Conservation (phyloP, 1,140 invertebrate species). For the Lucilia cuprina region DNA sequence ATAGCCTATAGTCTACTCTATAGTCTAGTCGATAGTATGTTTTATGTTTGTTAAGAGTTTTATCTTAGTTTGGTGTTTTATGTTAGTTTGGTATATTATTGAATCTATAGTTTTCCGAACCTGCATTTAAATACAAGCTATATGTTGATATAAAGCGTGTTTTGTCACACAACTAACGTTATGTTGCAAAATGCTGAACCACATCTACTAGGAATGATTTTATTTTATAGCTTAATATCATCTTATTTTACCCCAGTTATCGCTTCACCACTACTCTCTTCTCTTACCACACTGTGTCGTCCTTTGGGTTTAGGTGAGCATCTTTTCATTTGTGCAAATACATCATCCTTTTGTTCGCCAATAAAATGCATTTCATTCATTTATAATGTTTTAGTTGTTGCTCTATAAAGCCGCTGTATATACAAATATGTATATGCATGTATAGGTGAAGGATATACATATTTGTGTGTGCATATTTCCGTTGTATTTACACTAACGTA, state of each 20-base stretch:
- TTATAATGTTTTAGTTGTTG: neutral
- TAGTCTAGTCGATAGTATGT: no score
- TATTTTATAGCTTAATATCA: neutral
- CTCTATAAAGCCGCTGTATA: no score
- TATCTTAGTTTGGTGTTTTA: no score
- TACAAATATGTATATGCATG: neutral
- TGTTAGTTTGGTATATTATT: no score
- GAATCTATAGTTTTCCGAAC: no score
- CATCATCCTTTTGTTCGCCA: neutral
- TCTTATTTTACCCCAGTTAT: neutral
- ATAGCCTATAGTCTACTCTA: no score
- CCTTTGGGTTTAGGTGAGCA: neutral
- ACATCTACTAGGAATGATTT: neutral
- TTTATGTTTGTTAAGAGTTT: no score
- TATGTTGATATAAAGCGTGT: no score
- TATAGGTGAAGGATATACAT: neutral
- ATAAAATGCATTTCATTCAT: conserved; percentile 3
- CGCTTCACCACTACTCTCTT: neutral
- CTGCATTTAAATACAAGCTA: no score
- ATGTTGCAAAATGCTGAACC: neutral
- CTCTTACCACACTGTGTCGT: neutral
- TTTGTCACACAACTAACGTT: no score
- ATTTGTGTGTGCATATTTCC: neutral
- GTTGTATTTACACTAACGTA: neutral
- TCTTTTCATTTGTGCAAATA: neutral